A percentile compares a stretch with the other conserved stretches of the same genome.
Evolutionary conservation across 2,113 vertebrate species (phyloP).

Genomic region (Thalassarche chlororhynchos): DNA sequence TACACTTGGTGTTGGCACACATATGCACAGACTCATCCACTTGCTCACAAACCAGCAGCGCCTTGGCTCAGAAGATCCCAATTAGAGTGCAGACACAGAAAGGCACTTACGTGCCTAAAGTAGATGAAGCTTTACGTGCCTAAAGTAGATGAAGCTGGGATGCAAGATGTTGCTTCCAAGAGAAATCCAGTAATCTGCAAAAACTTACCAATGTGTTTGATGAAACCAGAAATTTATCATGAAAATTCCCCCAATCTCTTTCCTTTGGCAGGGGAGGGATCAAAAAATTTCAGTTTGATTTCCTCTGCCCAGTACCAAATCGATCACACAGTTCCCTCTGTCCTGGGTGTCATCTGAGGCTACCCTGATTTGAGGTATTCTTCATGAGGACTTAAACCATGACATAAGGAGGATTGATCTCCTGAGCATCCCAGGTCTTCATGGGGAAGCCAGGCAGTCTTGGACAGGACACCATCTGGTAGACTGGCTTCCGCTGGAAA

Average conservation of each 20-base stretch:
- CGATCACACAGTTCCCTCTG: rapidly evolving
- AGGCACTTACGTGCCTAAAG: not conserved
- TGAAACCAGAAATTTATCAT: not conserved
- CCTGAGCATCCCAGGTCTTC: not conserved
- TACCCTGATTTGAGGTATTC: not conserved
- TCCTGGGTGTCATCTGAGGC: not conserved
- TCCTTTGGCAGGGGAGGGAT: not conserved
- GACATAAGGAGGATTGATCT: not conserved
- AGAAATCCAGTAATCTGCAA: not conserved
- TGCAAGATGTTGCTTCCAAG: not conserved
- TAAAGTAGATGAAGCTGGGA: not conserved
- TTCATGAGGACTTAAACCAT: not conserved
- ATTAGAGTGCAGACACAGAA: not conserved
- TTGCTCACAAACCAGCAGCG: not conserved
- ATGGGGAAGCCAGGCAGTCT: not conserved
- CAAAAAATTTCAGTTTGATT: not conserved
- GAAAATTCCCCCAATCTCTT: not conserved
- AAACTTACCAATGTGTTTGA: not conserved
- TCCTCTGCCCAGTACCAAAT: not conserved
- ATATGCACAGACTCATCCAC: not conserved
- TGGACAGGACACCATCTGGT: not conserved
- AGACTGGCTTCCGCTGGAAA: not conserved
- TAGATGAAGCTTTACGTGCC: not conserved
- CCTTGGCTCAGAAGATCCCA: not conserved
- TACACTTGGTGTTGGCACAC: not conserved